Base-by-base conservation (phyloP, 2,113 vertebrate genomes). In the Strigops habroptila region DNA sequence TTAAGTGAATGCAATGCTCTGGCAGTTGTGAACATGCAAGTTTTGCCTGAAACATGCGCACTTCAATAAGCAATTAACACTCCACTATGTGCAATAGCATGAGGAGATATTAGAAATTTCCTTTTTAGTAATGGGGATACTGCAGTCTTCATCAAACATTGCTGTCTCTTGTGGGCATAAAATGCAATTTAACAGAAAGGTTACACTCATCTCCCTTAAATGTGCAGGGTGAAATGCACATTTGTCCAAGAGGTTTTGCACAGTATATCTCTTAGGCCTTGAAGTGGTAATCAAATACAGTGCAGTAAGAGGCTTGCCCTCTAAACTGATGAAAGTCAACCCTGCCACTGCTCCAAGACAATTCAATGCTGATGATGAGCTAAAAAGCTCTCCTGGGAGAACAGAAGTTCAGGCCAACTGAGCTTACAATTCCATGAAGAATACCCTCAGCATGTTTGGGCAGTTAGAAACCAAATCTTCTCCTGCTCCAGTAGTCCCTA, bases 121-220 rank as follows among this genome's bases (percentile, higher is more conserved):
- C 71, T 81, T 78, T 95, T 93, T 68, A 94, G 65, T 94, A 77
- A 86, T 64, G 39, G 89, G 82, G 69, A 95, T 95, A 97, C 94
- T 92, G 90, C 41, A 95, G 68, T 88, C 76, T 92, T 97, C 87
- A 95, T 62, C 84, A 91, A 82, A 96, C 70, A 64, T 53, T 77
- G 86, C 39, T 96, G 51, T 94, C 60, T 82, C 94, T 86, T 92
- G 81, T 79, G 70, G 81, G 51, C 52, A 78, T 44, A 93, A 97
- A 97, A 94, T 90, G 80, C 90, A 93, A 94, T 91, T 97, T 97
- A 97, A 93, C 90, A 75, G 69, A 46, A 71, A 74, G 60, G 33
- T 62, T 81, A 68, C 30, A 59, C 52, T 95, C 83, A 83, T 86
- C 75, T 96, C 74, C 65, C 55, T 95, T 95, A 91, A 96, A 87